Conservation (phyloP, 2,113 vertebrate genomes). For the Calyptommatus sinebrachiatus region DNA sequence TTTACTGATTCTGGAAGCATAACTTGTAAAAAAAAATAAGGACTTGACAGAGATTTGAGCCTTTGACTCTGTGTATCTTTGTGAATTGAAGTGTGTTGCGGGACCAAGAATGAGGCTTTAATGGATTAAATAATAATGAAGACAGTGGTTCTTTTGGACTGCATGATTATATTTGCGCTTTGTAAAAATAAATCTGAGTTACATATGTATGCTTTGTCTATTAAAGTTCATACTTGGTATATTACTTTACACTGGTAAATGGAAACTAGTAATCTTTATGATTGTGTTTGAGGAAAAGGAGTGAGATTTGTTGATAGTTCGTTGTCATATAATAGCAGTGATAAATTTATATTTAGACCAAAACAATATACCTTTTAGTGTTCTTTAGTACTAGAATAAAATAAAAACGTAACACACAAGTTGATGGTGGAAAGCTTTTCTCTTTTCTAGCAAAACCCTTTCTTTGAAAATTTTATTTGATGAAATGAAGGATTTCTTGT, state of each 20-base stretch:
- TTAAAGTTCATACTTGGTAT: not conserved
- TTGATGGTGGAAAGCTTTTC: not conserved
- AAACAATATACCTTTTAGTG: not conserved
- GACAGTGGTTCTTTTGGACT: not conserved
- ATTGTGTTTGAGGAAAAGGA: not conserved
- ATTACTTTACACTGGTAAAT: not conserved
- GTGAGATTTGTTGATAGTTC: not conserved
- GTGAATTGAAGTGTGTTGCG: conserved; percentile 28
- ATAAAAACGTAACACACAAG: conserved; percentile 31
- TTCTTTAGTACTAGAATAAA: conserved; percentile 11
- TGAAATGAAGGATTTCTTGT: conserved; percentile 49
- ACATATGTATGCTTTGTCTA: conserved; percentile 1
- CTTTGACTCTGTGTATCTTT: conserved; percentile 14
- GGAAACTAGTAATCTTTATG: not conserved
- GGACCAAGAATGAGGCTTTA: conserved; percentile 11
- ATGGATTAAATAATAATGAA: conserved; percentile 1
- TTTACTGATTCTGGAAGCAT: not conserved
- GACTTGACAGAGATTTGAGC: conserved; percentile 31
- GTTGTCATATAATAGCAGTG: not conserved
- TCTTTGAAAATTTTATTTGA: conserved; percentile 51
- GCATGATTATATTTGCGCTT: conserved; percentile 22
- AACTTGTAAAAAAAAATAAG: conserved; percentile 9
- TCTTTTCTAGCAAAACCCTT: conserved; percentile 28
- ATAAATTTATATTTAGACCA: conserved; percentile 19
- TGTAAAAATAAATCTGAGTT: conserved; percentile 19